Evolutionary conservation across 2,113 vertebrate species (phyloP).

Genomic region (Phalacrocorax carbo): DNA sequence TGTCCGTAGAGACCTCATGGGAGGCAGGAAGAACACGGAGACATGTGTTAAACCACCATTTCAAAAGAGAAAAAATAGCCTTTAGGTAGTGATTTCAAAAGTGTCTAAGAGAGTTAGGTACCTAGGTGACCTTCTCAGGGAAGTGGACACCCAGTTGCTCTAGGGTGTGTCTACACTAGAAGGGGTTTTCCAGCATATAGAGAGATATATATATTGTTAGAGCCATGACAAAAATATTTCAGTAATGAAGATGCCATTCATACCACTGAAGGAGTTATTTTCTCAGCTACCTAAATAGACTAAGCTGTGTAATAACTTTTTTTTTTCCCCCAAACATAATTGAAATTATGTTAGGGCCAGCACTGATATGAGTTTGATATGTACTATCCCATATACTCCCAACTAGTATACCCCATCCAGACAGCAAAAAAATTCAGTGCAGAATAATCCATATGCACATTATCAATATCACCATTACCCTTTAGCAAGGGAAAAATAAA

Average conservation of each 20-base stretch:
- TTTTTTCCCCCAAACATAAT: neutral
- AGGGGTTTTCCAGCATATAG: neutral
- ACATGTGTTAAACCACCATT: neutral
- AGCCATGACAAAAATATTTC: slow-evolving; percentile 11
- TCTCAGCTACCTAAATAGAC: slow-evolving; percentile 28
- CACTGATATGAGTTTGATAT: neutral
- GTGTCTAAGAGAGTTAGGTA: neutral
- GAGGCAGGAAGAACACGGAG: neutral
- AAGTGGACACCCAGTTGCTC: neutral
- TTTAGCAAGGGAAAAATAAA: neutral
- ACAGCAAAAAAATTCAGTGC: neutral
- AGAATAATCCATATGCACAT: neutral
- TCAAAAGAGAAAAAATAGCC: neutral
- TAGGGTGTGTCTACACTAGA: neutral
- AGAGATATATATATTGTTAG: neutral
- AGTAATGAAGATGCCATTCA: slow-evolving; percentile 15
- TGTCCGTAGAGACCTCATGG: neutral
- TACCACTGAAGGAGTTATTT: slow-evolving; percentile 23
- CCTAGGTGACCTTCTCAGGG: neutral
- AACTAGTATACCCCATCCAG: neutral
- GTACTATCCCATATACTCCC: neutral
- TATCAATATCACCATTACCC: neutral
- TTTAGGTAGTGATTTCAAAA: neutral
- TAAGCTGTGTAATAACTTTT: neutral
- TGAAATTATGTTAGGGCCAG: neutral